Evolutionary conservation across 2,888 invertebrate species (phyloP).

Genomic region (Agrenia bidenticulata): DNA sequence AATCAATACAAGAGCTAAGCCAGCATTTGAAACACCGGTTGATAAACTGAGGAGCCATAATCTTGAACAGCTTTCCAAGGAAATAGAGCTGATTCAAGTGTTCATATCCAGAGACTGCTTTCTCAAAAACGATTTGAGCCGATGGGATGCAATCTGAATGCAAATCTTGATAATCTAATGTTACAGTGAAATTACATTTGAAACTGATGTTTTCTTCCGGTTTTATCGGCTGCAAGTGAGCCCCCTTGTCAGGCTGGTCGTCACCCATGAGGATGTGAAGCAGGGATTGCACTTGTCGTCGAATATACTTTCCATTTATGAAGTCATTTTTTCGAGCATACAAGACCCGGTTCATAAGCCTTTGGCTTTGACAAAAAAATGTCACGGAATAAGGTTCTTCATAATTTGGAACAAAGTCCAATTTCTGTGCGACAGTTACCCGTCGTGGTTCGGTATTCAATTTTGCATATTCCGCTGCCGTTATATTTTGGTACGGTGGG

Average conservation of each 20-base stretch:
- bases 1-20: conserved; percentile 3
- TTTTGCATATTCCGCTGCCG: conserved; percentile 10
- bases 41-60: background rate
- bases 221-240: background rate
- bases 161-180: conserved; percentile 11
- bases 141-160: background rate
- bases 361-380: conserved; percentile 10
- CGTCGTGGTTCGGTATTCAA: background rate
- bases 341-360: background rate
- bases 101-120: background rate
- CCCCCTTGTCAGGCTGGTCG: background rate
- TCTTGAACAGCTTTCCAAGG: conserved; percentile 4
- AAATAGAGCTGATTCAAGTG: background rate
- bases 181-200: background rate
- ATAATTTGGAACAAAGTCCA: conserved; percentile 6
- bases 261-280: conserved; percentile 8
- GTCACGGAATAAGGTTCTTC: conserved; percentile 6
- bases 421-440: background rate
- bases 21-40: conserved; percentile 8
- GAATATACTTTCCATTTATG: conserved; percentile 12
- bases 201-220: conserved; percentile 6
- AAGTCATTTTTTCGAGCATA: background rate
- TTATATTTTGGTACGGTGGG: conserved; percentile 14
- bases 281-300: background rate
- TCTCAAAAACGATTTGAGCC: conserved; percentile 1